Conservation (phyloP, 2,797 vertebrate genomes). For the Phrynocephalus vlangalii region DNA sequence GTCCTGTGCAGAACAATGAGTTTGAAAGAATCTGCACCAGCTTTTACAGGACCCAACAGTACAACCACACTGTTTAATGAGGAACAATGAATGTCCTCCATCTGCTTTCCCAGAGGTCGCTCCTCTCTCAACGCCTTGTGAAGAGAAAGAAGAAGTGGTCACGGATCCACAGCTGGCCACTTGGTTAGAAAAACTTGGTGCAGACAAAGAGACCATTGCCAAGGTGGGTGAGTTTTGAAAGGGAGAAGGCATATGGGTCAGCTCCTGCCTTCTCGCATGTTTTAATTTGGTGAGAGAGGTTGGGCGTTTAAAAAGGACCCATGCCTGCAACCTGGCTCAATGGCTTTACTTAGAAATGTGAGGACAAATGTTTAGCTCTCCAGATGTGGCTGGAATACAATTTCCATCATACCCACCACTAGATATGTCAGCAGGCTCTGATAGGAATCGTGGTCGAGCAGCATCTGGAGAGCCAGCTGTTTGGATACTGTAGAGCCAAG, state of each 20-base stretch:
- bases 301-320: background rate
- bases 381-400: background rate
- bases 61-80: background rate
- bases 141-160: background rate
- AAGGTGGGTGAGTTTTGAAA: conserved; percentile 74
- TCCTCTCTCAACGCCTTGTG: fast-evolving
- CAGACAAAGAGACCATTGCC: conserved; percentile 81
- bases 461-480: too few species aligned
- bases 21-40: too few species aligned
- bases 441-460: too few species aligned
- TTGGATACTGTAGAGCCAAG: too few species aligned
- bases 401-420: too few species aligned
- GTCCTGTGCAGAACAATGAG: too few species aligned
- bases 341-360: background rate
- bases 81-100: background rate
- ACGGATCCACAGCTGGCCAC: conserved; percentile 73
- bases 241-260: background rate
- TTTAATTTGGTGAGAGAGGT: background rate
- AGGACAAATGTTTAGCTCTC: too few species aligned
- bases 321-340: background rate
- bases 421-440: too few species aligned
- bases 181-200: conserved; percentile 83
- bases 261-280: conserved; percentile 3
- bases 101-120: conserved; percentile 6
- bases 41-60: too few species aligned